These are phyloP conservation scores for Mycteria americana DNA, from an alignment of 2,797 vertebrate species.

Conservation along the genomic window DNA sequence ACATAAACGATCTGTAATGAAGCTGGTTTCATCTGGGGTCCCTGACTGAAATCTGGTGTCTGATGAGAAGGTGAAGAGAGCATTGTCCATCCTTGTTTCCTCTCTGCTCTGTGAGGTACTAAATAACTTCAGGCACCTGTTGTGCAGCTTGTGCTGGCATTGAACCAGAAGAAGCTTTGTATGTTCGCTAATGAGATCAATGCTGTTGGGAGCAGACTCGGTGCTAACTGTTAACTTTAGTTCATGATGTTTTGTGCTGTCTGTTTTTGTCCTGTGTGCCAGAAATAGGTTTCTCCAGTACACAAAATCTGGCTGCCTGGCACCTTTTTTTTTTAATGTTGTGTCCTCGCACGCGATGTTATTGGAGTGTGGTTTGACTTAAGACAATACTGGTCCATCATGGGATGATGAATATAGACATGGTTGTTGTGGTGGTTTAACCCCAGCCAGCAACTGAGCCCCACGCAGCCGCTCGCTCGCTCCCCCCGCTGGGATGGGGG, in stretches of 20 bases:
- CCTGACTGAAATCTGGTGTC: not conserved
- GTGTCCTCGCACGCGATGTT: too few species aligned
- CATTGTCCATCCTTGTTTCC: not conserved
- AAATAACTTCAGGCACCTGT: not conserved
- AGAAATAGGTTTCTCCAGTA: not conserved
- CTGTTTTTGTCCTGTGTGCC: not conserved
- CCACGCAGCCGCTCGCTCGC: too few species aligned
- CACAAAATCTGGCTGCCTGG: not conserved
- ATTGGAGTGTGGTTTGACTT: not conserved
- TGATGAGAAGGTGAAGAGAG: not conserved
- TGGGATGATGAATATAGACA: too few species aligned
- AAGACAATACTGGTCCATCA: not conserved
- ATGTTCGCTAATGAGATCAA: not conserved
- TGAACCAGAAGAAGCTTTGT: not conserved
- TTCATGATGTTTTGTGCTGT: not conserved
- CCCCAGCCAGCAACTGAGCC: too few species aligned
- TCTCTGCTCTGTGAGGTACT: not conserved
- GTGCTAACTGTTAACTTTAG: not conserved
- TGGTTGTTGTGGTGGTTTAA: not conserved
- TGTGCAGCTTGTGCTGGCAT: not conserved
- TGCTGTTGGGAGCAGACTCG: not conserved
- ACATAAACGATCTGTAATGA: not conserved
- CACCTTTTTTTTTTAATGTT: not conserved
- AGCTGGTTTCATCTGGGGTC: not conserved
- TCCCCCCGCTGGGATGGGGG: too few species aligned